Evolutionary conservation across 1,140 invertebrate genomes (phyloP).

Genomic region (Notospermus geniculatus): DNA sequence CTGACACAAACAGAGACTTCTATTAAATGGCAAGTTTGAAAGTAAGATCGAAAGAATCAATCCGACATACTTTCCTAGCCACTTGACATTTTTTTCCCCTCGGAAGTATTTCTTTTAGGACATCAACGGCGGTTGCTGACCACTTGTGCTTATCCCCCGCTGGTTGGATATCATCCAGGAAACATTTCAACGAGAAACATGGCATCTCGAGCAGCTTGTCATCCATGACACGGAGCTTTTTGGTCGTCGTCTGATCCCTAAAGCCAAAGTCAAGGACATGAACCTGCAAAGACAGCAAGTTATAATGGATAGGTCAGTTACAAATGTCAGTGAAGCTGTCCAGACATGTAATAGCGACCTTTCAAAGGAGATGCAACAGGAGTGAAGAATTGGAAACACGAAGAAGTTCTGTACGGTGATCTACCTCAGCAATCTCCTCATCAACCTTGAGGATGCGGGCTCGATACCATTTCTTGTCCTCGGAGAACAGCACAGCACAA

Average conservation of each 20-base stretch:
- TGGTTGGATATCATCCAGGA: not conserved
- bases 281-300: slow-evolving; percentile 4
- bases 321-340: not conserved
- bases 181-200: slow-evolving; percentile 5
- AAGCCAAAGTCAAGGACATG: slow-evolving; percentile 6
- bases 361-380: too few species aligned
- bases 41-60: too few species aligned
- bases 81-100: slow-evolving; percentile 2
- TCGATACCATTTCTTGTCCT: slow-evolving; percentile 10
- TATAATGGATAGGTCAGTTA: not conserved
- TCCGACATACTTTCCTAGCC: not conserved
- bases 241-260: not conserved
- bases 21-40: not conserved
- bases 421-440: not conserved
- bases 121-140: not conserved
- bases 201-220: not conserved
- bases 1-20: not conserved
- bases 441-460: not conserved
- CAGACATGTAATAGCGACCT: too few species aligned
- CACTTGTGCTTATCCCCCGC: slow-evolving; percentile 7
- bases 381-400: too few species aligned
- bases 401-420: too few species aligned
- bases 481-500: slow-evolving; percentile 1
- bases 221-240: not conserved
- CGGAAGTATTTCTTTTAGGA: not conserved